Conservation (phyloP, 2,113 vertebrate genomes). For the Salminus brasiliensis region DNA sequence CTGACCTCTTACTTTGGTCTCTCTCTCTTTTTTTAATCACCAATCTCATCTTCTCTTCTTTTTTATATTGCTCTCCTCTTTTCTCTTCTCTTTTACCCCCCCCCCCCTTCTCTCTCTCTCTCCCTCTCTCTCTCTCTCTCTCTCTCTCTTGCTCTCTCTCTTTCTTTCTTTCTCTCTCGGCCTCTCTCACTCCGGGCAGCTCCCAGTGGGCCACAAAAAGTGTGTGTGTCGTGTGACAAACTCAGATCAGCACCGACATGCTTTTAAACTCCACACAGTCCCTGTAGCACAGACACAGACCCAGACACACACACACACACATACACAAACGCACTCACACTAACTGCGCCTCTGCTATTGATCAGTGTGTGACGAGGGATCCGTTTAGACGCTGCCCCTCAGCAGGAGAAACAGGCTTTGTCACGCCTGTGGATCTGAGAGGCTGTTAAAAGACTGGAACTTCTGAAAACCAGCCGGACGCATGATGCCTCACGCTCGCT, state of each 20-base stretch:
- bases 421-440: slow-evolving; percentile 23
- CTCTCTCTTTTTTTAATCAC: too few species aligned
- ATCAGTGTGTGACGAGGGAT: slow-evolving; percentile 42
- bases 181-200: not conserved
- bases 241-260: slow-evolving; percentile 40
- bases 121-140: too few species aligned
- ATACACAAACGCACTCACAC: not conserved
- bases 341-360: slow-evolving; percentile 29
- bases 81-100: too few species aligned
- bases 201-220: slow-evolving; percentile 16
- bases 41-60: too few species aligned
- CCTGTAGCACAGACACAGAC: slow-evolving; percentile 16
- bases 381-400: slow-evolving; percentile 28
- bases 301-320: not conserved
- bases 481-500: not conserved
- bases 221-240: not conserved
- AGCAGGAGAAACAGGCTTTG: slow-evolving; percentile 35
- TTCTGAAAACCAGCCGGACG: not conserved
- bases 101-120: too few species aligned
- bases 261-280: slow-evolving; percentile 16
- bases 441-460: slow-evolving; percentile 18
- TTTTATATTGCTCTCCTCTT: too few species aligned
- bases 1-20: too few species aligned
- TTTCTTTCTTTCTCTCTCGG: not conserved
- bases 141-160: too few species aligned